Conservation (phyloP, 1,140 invertebrate species). For the Campoletis sonorensis region DNA sequence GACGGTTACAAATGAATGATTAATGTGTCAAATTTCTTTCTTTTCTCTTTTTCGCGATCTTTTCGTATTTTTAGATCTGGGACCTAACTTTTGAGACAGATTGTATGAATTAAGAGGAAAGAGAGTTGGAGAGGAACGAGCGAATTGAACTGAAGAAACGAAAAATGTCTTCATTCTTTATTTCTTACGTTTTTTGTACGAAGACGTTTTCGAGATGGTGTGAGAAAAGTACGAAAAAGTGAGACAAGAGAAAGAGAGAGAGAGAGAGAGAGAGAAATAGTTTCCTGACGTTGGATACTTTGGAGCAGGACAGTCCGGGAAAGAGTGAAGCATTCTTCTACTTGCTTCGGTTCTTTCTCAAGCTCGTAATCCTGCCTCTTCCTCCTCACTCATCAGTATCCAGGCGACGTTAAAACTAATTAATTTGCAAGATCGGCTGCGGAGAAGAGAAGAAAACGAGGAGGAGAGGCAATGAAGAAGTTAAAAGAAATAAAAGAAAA, state of each 20-base stretch:
- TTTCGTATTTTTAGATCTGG: too few relatives aligned
- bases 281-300: slow-evolving; percentile 8
- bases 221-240: background rate
- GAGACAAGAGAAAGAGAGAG: background rate
- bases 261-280: slow-evolving; percentile 23
- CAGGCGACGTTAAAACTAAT: slow-evolving; percentile 44
- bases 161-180: background rate
- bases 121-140: background rate
- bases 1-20: too few relatives aligned
- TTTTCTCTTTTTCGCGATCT: too few relatives aligned
- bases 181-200: slow-evolving; percentile 18
- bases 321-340: slow-evolving; percentile 19
- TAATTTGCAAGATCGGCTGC: slow-evolving; percentile 46
- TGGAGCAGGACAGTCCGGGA: background rate
- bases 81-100: background rate
- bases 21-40: too few relatives aligned
- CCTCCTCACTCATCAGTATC: background rate
- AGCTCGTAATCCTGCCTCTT: background rate
- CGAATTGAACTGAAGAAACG: background rate
- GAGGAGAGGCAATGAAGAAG: background rate
- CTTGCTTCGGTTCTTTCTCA: background rate
- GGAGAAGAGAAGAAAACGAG: slow-evolving; percentile 25
- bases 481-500: too few relatives aligned
- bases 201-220: background rate
- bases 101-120: background rate